phyloP scores from a whole-genome alignment of 1,140 invertebrate species.

The Drosophila lacertosa region DNA sequence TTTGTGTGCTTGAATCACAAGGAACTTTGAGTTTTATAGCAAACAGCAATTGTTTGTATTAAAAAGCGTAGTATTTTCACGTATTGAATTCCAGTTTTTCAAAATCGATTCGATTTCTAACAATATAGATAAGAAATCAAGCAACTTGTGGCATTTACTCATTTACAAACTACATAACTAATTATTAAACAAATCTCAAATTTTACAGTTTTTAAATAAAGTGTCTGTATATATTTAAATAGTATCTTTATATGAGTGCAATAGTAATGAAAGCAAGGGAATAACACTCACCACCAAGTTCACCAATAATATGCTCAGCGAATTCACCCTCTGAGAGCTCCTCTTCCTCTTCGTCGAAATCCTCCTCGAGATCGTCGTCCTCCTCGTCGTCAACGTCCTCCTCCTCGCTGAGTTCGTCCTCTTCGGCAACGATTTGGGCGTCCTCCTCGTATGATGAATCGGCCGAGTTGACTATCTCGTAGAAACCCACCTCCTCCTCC shows the following conservation, averaged over 20 bases:
- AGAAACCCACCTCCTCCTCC: conserved; percentile 68
- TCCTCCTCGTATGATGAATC: conserved; percentile 76
- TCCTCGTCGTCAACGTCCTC: conserved; percentile 72
- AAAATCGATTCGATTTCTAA: conserved; percentile 1
- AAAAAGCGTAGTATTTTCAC: not conserved
- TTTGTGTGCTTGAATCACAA: too few relatives aligned
- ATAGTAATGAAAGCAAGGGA: not conserved
- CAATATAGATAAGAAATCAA: not conserved
- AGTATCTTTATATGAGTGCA: not conserved
- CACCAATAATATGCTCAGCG: conserved; percentile 72
- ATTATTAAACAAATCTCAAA: conserved; percentile 7
- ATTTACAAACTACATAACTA: not conserved
- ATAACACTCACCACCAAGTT: conserved; percentile 73
- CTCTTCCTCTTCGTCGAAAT: conserved; percentile 71
- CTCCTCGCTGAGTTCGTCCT: conserved; percentile 75
- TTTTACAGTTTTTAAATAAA: not conserved
- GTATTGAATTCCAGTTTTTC: conserved; percentile 7
- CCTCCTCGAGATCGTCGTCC: conserved; percentile 70
- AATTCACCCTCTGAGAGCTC: conserved; percentile 76
- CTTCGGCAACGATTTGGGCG: conserved; percentile 74
- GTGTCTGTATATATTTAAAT: not conserved
- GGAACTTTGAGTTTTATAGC: too few relatives aligned
- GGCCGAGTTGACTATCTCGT: conserved; percentile 70
- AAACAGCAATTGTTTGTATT: too few relatives aligned
- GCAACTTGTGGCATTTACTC: not conserved